Base-by-base conservation (phyloP, 2,888 invertebrate genomes). In the Cerceris rybyensis region DNA sequence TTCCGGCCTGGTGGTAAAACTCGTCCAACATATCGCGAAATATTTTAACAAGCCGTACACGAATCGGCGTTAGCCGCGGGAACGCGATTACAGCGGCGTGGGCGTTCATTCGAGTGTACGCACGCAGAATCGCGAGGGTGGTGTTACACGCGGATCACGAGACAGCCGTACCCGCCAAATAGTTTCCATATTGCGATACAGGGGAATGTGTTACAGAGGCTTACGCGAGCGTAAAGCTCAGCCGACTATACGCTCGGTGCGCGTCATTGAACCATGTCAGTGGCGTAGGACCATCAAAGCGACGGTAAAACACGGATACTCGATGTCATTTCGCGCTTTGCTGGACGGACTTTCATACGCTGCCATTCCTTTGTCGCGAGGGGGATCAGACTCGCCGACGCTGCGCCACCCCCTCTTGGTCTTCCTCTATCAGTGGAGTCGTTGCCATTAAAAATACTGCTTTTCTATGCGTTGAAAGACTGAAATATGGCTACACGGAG, bases 261-360 rank as follows among this genome's bases (percentile, higher is more conserved):
- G 59, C 75, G 79, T 74, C 81, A 74, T 76, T 76, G 69, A 81
- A 70, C 63, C 75, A 63, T 72, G 66, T 49, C 61, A 14, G 43
- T 50, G 64, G 58, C 54, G 55, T 57, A 43, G 52, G 39, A 60
- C 61, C 69, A 61, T 80, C 80, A 82, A 83, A 82, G 82, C 65
- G 54, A 68, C 75, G 28, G 72, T 60, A 54, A 75, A 82, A 70
- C 72, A 63, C 64, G 67, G 65, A 81, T 70, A 78, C 71, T 70
- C 77, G 73, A 73, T 73, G 73, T 68, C 70, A 78, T 80, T 80
- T 70, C 55, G 60, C 52, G 78, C 60, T 70, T 80, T 70, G 55
- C 54, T 61, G 78, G 50, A 43, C 71, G 61, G 43, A 65, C 68
- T 78, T 70, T 77, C 60, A 64, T 39, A 54, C 42, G 16, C 50